phyloP scores from a whole-genome alignment of 2,113 vertebrate genomes.

The Brachypteracias leptosomus region DNA sequence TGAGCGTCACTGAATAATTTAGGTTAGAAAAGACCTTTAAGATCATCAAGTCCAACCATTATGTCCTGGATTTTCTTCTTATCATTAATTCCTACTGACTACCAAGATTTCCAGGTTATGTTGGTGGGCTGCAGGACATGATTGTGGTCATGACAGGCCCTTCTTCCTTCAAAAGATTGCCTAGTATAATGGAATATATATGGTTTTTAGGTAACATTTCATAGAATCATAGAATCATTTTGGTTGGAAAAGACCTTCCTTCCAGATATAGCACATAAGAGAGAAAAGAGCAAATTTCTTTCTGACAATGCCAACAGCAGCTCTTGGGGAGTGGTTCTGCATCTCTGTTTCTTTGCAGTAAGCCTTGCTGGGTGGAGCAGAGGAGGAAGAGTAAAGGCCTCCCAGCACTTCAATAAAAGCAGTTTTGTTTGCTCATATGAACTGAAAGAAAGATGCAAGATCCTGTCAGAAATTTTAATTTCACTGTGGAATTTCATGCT shows the following conservation, averaged over 20 bases:
- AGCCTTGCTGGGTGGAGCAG: background rate
- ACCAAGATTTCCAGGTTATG: background rate
- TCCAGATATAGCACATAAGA: background rate
- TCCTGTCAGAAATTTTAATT: background rate
- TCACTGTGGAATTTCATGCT: background rate
- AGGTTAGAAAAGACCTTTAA: background rate
- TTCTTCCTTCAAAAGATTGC: background rate
- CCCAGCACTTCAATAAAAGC: background rate
- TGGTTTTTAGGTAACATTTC: background rate
- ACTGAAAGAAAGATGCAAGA: background rate
- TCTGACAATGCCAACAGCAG: background rate
- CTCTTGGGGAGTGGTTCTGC: background rate
- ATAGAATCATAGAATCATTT: too few relatives aligned
- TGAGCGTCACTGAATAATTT: background rate
- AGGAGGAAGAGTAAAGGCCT: background rate
- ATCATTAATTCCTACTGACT: background rate
- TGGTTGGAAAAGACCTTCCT: background rate
- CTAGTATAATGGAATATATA: background rate
- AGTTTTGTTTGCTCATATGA: background rate
- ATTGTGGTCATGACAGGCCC: background rate
- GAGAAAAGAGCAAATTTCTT: background rate
- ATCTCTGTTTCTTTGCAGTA: background rate
- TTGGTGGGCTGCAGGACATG: background rate
- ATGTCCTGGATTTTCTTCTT: background rate
- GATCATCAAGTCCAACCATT: background rate